Conservation (phyloP, 2,888 invertebrate genomes). For the Ischnus inquisitorius region DNA sequence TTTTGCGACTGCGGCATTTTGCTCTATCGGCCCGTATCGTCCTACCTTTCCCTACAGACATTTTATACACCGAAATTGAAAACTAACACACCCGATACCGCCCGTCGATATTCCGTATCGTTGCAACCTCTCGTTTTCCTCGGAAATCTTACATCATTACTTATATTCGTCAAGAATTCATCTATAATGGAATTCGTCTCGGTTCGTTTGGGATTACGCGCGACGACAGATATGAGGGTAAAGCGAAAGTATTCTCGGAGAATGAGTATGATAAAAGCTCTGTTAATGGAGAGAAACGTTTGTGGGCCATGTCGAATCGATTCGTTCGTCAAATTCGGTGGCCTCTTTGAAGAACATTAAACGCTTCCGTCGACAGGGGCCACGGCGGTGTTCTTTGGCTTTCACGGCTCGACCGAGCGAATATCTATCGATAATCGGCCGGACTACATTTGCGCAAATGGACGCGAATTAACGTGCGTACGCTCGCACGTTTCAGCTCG, state of each 20-base stretch:
- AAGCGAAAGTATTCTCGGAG: neutral
- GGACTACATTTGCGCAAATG: slow-evolving; percentile 13
- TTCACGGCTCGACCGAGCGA: neutral
- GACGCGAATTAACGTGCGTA: slow-evolving; percentile 58
- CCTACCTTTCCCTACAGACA: neutral
- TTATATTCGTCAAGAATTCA: neutral
- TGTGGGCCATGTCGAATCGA: slow-evolving; percentile 61
- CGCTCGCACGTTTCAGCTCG: slow-evolving; percentile 38
- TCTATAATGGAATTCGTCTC: slow-evolving; percentile 16
- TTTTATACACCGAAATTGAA: neutral
- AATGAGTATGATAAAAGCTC: slow-evolving; percentile 1
- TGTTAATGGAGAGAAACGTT: slow-evolving; percentile 26
- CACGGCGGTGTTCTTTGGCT: neutral
- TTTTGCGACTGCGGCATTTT: too few relatives aligned
- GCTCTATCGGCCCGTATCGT: too few relatives aligned
- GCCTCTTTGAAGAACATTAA: slow-evolving; percentile 34
- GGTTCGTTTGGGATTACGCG: neutral
- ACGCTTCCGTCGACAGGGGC: neutral
- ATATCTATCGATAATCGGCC: neutral
- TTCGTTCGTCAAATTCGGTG: slow-evolving; percentile 12
- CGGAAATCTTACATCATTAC: too few relatives aligned
- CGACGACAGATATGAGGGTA: neutral
- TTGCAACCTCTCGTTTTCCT: neutral
- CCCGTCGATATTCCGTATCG: neutral
- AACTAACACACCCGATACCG: neutral